A percentile compares a stretch with the other conserved stretches of the same genome.
These are phyloP conservation scores for Chaitophorus viminalis DNA, from an alignment of 2,888 invertebrate genomes.

Conservation along the genomic window DNA sequence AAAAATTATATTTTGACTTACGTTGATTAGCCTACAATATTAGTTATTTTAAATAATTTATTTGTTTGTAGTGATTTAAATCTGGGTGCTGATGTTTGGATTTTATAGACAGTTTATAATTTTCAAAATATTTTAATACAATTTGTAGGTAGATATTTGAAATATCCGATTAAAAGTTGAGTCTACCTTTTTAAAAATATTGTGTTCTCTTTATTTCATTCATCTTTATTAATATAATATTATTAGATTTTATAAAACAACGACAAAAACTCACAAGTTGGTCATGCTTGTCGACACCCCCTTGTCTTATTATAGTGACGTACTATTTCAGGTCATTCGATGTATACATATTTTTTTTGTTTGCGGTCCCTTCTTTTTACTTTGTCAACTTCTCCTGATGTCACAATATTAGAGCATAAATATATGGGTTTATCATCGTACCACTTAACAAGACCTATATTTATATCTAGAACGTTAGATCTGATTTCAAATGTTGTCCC, in stretches of 20 bases:
- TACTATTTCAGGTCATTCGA: conserved; percentile 52
- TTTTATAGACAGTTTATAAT: no score
- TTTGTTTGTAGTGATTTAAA: no score
- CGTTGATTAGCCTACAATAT: no score
- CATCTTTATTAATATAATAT: no score
- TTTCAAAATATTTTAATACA: no score
- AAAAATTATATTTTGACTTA: no score
- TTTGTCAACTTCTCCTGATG: conserved; percentile 27
- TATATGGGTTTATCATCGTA: conserved; percentile 51
- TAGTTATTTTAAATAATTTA: no score
- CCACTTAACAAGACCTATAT: conserved; percentile 51
- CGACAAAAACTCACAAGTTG: conserved; percentile 57
- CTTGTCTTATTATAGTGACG: conserved; percentile 50
- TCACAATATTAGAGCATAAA: conserved; percentile 49
- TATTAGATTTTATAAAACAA: conserved; percentile 62
- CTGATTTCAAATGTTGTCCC: conserved; percentile 21
- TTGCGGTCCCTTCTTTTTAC: conserved; percentile 52
- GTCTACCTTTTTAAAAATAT: no score
- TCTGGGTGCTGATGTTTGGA: no score
- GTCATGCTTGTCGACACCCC: conserved; percentile 58
- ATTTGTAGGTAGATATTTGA: no score
- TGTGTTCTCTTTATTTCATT: no score
- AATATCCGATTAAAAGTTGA: no score
- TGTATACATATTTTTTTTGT: conserved; percentile 48
- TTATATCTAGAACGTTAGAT: neutral